These are phyloP conservation scores for Rhinella marina DNA, from an alignment of 2,797 vertebrate genomes.

Conservation along the genomic window DNA sequence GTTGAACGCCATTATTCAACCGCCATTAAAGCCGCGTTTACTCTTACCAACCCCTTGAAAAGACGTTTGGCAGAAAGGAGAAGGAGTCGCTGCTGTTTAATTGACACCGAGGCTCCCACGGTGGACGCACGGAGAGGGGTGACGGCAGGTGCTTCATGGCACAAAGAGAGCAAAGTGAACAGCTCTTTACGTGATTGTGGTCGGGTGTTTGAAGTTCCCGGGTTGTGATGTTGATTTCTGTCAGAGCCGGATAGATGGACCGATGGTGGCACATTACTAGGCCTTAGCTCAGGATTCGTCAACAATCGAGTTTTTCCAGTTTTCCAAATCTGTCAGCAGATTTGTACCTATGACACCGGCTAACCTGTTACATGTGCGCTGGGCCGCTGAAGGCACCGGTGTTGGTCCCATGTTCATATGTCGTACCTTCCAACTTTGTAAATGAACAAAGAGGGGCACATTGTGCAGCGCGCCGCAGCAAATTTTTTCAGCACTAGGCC, in stretches of 20 bases:
- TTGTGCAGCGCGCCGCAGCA: no score
- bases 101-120: slow-evolving; percentile 17
- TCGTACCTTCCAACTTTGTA: no score
- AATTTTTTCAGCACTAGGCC: no score
- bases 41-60: neutral
- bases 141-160: neutral
- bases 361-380: no score
- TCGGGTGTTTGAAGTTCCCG: neutral
- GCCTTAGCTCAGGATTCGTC: no score
- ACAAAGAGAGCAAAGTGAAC: neutral
- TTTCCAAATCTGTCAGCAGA: no score
- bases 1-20: slow-evolving; percentile 14
- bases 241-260: neutral
- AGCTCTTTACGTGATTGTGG: neutral
- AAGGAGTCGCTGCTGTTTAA: slow-evolving; percentile 25
- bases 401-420: no score
- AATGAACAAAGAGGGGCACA: no score
- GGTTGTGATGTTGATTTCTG: neutral
- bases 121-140: neutral
- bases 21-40: slow-evolving; percentile 30
- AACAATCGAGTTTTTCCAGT: no score
- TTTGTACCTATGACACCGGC: no score
- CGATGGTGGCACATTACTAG: neutral
- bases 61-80: neutral
- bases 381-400: no score